phyloP scores from a whole-genome alignment of 1,140 invertebrate species.

The Meteorus sp. region DNA sequence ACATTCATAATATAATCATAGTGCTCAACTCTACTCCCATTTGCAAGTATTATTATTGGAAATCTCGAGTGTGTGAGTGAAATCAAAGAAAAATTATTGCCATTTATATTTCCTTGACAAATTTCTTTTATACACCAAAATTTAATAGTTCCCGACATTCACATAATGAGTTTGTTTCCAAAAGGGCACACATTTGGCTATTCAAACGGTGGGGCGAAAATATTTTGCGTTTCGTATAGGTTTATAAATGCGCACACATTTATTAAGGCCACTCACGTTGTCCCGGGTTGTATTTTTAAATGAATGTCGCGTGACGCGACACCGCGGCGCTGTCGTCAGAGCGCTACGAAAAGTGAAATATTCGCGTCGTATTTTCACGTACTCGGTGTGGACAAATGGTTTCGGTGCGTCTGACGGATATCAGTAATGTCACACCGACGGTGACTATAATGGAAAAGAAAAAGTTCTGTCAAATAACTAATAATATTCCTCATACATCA shows the following conservation, averaged over 20 bases:
- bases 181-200: background rate
- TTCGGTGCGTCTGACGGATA: constrained; percentile 54
- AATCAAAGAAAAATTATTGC: too few relatives aligned
- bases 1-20: too few relatives aligned
- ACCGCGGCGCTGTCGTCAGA: constrained; percentile 58
- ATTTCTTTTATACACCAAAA: background rate
- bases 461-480: constrained; percentile 45
- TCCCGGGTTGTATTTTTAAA: constrained; percentile 49
- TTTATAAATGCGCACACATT: constrained; percentile 57
- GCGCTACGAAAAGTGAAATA: constrained; percentile 59
- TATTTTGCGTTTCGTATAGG: constrained; percentile 19
- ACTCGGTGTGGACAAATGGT: constrained; percentile 50
- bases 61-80: too few relatives aligned
- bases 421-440: constrained; percentile 32
- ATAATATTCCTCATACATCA: constrained; percentile 38
- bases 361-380: constrained; percentile 58
- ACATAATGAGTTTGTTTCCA: background rate
- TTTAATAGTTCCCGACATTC: constrained; percentile 3
- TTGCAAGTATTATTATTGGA: too few relatives aligned
- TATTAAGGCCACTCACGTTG: constrained; percentile 53
- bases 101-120: too few relatives aligned
- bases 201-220: background rate
- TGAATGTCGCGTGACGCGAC: constrained; percentile 54
- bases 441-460: constrained; percentile 32
- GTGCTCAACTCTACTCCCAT: too few relatives aligned